phyloP scores from a whole-genome alignment of 2,797 vertebrate genomes.

The Acropternis orthonyx region DNA sequence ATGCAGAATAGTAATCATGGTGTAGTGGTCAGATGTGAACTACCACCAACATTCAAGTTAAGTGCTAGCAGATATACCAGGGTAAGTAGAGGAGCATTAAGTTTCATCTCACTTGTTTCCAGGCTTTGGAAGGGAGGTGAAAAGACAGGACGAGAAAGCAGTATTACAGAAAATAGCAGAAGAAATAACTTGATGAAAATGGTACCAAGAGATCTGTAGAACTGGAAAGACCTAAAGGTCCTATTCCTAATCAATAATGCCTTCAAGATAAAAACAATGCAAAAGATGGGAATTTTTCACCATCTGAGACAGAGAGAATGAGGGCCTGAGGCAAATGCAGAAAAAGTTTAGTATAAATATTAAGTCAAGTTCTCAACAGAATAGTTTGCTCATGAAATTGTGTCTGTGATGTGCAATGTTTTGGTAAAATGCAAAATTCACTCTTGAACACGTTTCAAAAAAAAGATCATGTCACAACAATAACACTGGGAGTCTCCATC shows the following conservation, averaged over 20 bases:
- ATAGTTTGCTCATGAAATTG: not conserved
- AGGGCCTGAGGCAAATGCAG: not conserved
- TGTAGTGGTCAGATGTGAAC: not conserved
- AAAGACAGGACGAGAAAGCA: not conserved
- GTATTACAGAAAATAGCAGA: not conserved
- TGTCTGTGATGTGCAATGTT: not conserved
- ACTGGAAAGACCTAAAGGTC: not conserved
- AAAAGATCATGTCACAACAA: not conserved
- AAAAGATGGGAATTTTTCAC: not conserved
- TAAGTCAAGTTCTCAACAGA: not conserved
- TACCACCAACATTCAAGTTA: not conserved
- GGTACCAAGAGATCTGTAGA: not conserved
- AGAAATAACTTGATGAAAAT: not conserved
- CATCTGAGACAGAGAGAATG: not conserved
- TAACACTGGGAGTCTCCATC: not conserved
- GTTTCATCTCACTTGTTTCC: not conserved
- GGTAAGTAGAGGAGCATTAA: not conserved
- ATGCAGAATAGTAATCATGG: not conserved
- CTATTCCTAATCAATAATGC: not conserved
- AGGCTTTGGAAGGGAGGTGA: not conserved
- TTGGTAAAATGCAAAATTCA: not conserved
- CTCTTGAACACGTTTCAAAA: not conserved
- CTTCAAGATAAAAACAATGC: not conserved
- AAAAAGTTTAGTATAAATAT: not conserved
- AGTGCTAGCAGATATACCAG: not conserved